These are phyloP conservation scores for Eretmocerus hayati DNA, from an alignment of 2,888 invertebrate genomes.

Conservation along the genomic window DNA sequence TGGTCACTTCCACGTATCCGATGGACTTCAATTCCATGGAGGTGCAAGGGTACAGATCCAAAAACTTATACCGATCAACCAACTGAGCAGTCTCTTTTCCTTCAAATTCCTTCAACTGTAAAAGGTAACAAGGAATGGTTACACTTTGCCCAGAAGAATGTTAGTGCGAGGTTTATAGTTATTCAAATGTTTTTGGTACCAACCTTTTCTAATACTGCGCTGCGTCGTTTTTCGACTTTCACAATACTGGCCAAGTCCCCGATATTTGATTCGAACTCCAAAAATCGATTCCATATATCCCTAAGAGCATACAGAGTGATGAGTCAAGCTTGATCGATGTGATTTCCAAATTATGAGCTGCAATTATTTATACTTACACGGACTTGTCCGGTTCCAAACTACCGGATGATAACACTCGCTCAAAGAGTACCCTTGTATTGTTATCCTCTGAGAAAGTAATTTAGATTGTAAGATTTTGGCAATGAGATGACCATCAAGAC, in stretches of 20 bases:
- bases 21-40: constrained; percentile 83
- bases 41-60: constrained; percentile 91
- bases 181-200: constrained; percentile 5
- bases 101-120: constrained; percentile 86
- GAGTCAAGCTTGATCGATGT: background rate
- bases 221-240: constrained; percentile 91
- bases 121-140: background rate
- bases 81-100: constrained; percentile 95
- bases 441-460: constrained; percentile 76
- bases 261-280: constrained; percentile 98
- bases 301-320: too few relatives aligned
- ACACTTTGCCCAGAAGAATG: background rate
- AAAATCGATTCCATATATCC: constrained; percentile 96
- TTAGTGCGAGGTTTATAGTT: background rate
- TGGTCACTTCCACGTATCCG: constrained; percentile 68
- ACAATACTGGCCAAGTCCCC: constrained; percentile 95
- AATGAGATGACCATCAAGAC: background rate
- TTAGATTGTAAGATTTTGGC: background rate
- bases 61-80: constrained; percentile 92
- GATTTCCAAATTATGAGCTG: too few relatives aligned
- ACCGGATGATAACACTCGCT: constrained; percentile 89
- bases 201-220: constrained; percentile 86
- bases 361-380: constrained; percentile 63
- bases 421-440: constrained; percentile 98
- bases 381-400: constrained; percentile 86